Base-by-base conservation (phyloP, 2,113 vertebrate species). In the Sorex fumeus region DNA sequence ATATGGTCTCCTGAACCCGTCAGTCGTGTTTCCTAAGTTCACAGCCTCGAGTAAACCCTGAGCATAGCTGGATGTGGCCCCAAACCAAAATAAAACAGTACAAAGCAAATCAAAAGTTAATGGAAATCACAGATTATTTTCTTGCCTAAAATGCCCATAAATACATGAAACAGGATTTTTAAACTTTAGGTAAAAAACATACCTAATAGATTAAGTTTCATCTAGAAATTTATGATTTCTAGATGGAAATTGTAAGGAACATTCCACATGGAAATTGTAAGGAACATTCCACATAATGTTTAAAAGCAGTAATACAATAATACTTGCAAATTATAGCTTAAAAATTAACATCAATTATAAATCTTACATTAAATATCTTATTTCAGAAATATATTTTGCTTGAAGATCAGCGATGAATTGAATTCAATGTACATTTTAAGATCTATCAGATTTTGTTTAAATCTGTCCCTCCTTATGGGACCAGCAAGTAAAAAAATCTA, bases 371-470 rank as follows among this genome's bases (percentile, higher is more conserved):
- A 80, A 91, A 47, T 30, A 57, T 19, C 6, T 85, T 64, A 81
- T 81, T 91, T 53, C 8, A n/a, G 82, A 93, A 85, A 34, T 43
- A 77, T 21, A 47, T 92, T 91, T 90, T 91, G 30, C 89, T 79
- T 79, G 27, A 88, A 91, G 72, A 90, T 25, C 3, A 91, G 66
- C 80, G n/a, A n/a, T 90, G 36, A 89, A 76, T 25, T 57, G 13
- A 40, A 75, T 84, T 77, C 30, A 84, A 27, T 90, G 72, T 78
- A 32, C 71, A 70, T 66, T 88, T 91, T 88, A 30, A 85, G 81
- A 25, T 80, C 71, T 36, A 25, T 45, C n/a, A 88, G 47, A 75
- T 84, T 89, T 91, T 50, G 27, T 62, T 79, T 84, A 91, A 84
- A 43, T 90, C 13, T 75, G 21, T 69, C 30, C 30, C 36, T 81